Percentiles rank a stretch among this genome's conserved stretches.
phyloP scores from a whole-genome alignment of 2,113 vertebrate species.

The Rutilus rutilus region DNA sequence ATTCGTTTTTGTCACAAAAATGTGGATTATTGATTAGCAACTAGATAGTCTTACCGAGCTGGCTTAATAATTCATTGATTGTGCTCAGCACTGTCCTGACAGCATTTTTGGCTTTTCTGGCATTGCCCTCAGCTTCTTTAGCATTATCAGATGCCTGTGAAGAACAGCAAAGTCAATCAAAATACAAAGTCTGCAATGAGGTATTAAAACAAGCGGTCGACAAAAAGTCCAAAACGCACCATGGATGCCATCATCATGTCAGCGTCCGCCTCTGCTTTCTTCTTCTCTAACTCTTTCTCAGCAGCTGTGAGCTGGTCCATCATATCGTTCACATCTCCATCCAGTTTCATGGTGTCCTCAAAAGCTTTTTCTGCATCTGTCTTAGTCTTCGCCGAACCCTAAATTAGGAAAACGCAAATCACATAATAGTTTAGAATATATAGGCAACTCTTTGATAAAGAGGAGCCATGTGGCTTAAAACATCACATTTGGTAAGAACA shows the following conservation, averaged over 20 bases:
- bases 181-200: background rate
- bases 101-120: constrained; percentile 91
- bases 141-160: constrained; percentile 87
- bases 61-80: constrained; percentile 84
- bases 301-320: constrained; percentile 85
- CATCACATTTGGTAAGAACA: too few relatives aligned
- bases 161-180: constrained; percentile 5
- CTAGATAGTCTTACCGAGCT: constrained; percentile 80
- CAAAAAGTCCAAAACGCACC: constrained; percentile 70
- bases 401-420: background rate
- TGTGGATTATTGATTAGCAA: background rate
- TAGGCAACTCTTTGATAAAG: background rate
- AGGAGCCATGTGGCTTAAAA: too few relatives aligned
- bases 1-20: background rate
- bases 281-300: constrained; percentile 83
- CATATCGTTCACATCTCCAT: constrained; percentile 84
- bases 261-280: constrained; percentile 84
- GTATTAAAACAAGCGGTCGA: background rate
- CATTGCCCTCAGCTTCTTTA: constrained; percentile 91
- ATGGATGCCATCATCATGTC: constrained; percentile 96
- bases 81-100: constrained; percentile 84
- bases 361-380: constrained; percentile 87
- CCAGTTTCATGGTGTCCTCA: constrained; percentile 83
- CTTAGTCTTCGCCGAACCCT: constrained; percentile 89
- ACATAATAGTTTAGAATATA: background rate